Evolutionary conservation across 2,888 invertebrate genomes (phyloP).

Genomic region (Stenichneumon culpator): DNA sequence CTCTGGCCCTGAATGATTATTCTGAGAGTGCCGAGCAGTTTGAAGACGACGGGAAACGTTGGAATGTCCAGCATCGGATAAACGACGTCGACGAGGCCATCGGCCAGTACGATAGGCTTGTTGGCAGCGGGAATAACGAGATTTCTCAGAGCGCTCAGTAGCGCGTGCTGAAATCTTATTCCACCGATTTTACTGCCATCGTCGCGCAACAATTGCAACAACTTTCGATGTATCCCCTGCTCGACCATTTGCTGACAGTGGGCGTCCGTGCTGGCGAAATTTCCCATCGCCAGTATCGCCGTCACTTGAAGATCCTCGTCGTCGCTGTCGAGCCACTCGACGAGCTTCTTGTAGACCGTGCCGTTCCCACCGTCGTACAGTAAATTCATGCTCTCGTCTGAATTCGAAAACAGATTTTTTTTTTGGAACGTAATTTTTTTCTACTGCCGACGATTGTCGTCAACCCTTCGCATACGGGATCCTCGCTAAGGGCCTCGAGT

Average conservation of each 20-base stretch:
- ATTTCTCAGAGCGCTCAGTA: constrained; percentile 92
- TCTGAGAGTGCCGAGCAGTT: constrained; percentile 93
- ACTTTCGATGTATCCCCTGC: constrained; percentile 90
- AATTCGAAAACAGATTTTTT: constrained; percentile 68
- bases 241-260: constrained; percentile 94
- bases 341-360: constrained; percentile 89
- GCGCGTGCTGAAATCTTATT: constrained; percentile 89
- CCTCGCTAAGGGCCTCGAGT: too few relatives aligned
- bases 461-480: too few relatives aligned
- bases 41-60: constrained; percentile 94
- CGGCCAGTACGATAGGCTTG: constrained; percentile 90
- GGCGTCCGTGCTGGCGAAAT: constrained; percentile 95
- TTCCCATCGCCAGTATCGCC: constrained; percentile 94
- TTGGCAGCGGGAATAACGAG: constrained; percentile 91
- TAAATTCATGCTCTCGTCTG: constrained; percentile 95
- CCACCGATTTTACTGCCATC: constrained; percentile 74
- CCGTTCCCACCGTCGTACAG: constrained; percentile 93
- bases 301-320: constrained; percentile 93
- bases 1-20: constrained; percentile 95
- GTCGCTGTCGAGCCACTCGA: constrained; percentile 91
- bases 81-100: constrained; percentile 91
- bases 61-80: constrained; percentile 90
- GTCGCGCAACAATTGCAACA: constrained; percentile 84
- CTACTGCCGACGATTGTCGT: too few relatives aligned
- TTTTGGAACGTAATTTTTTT: too few relatives aligned